Conservation (phyloP, 1,140 invertebrate species). For the Agrilus planipennis region DNA sequence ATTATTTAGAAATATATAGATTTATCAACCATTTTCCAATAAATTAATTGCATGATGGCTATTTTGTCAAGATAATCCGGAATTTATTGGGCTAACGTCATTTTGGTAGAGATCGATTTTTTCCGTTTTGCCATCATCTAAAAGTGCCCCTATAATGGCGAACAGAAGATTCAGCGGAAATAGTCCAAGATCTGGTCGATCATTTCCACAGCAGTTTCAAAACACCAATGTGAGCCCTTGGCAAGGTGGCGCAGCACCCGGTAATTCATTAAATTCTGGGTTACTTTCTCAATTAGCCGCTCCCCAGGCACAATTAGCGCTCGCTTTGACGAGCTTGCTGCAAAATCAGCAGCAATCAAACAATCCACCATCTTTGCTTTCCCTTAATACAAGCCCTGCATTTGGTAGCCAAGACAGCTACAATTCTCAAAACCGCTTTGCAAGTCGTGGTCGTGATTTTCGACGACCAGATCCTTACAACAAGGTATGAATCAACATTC, state of each 20-base stretch:
- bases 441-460: slow-evolving; percentile 30
- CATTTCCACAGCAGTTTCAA: slow-evolving; percentile 28
- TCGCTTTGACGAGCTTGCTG: slow-evolving; percentile 31
- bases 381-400: slow-evolving; percentile 29
- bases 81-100: too few species aligned
- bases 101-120: too few species aligned
- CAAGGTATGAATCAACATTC: slow-evolving; percentile 30
- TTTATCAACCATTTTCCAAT: too few species aligned
- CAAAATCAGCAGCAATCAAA: slow-evolving; percentile 27
- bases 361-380: slow-evolving; percentile 33
- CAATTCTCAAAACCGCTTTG: slow-evolving; percentile 27
- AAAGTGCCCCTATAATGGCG: slow-evolving; percentile 18
- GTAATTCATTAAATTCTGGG: slow-evolving; percentile 22
- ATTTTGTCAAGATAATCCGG: too few species aligned
- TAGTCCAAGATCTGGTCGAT: slow-evolving; percentile 21
- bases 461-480: slow-evolving; percentile 31
- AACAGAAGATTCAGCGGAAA: slow-evolving; percentile 30
- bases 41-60: too few species aligned
- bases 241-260: slow-evolving; percentile 24
- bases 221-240: slow-evolving; percentile 29
- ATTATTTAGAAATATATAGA: too few species aligned
- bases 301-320: slow-evolving; percentile 31
- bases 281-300: slow-evolving; percentile 22
- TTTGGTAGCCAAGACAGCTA: slow-evolving; percentile 27
- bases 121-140: not conserved